phyloP scores from a whole-genome alignment of 2,113 vertebrate genomes.

The Macroglossus sobrinus region DNA sequence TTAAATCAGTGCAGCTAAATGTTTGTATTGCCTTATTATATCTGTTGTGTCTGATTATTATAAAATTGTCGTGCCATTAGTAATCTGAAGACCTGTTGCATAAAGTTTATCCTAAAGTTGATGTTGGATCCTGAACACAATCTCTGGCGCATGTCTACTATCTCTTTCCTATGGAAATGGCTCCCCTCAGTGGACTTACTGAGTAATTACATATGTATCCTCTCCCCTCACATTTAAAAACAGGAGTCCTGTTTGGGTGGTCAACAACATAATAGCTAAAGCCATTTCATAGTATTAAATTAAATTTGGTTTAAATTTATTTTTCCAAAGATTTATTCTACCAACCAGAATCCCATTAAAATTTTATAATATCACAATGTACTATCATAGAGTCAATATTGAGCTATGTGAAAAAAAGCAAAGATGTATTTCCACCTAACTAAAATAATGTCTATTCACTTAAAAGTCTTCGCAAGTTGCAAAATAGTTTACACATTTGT shows the following conservation, averaged over 20 bases:
- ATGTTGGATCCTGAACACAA: background rate
- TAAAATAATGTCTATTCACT: background rate
- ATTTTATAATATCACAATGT: background rate
- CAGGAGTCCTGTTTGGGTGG: background rate
- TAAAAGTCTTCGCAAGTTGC: background rate
- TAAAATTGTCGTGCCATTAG: background rate
- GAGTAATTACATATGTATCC: background rate
- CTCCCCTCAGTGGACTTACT: slow-evolving; percentile 76
- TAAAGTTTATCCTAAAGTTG: background rate
- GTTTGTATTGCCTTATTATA: background rate
- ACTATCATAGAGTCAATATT: background rate
- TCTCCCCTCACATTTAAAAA: background rate
- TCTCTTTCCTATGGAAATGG: slow-evolving; percentile 57
- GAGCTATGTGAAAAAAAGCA: background rate
- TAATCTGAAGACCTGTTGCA: background rate
- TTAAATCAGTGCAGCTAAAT: background rate
- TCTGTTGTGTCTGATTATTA: background rate
- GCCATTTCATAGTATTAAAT: background rate
- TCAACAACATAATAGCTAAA: background rate
- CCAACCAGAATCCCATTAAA: background rate
- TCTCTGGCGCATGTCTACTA: accelerated
- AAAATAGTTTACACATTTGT: background rate
- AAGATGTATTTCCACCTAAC: background rate
- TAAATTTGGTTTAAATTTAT: background rate
- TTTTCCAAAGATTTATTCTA: background rate